These are phyloP conservation scores for Onchidella celtica DNA, from an alignment of 2,888 invertebrate species.

Conservation along the genomic window DNA sequence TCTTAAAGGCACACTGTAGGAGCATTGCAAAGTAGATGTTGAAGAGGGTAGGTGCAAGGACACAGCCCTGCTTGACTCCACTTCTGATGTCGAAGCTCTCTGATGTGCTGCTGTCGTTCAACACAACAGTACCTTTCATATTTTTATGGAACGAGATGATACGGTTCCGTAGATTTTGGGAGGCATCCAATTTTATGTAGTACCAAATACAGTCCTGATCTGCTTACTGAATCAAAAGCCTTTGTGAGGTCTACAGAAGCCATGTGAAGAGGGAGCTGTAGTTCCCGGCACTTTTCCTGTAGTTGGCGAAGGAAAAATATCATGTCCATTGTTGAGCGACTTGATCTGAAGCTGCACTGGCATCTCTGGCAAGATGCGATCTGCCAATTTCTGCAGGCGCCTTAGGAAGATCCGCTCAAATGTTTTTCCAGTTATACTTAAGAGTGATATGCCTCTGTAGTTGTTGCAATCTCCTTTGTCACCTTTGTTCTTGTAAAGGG, in stretches of 20 bases:
- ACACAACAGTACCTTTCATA: not conserved
- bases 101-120: not conserved
- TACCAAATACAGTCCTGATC: not conserved
- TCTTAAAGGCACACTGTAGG: too few species aligned
- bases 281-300: not conserved
- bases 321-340: not conserved
- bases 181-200: conserved; percentile 13
- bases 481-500: not conserved
- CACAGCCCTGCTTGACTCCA: not conserved
- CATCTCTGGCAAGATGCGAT: not conserved
- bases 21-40: too few species aligned
- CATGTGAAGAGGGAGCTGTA: not conserved
- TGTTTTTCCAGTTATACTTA: not conserved
- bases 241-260: conserved; percentile 19
- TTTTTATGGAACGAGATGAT: not conserved
- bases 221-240: not conserved
- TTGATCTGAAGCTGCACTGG: not conserved
- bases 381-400: not conserved
- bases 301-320: too few species aligned
- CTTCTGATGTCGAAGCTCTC: not conserved
- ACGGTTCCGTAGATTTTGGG: not conserved
- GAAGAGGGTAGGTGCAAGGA: too few species aligned
- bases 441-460: not conserved
- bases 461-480: too few species aligned
- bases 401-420: not conserved